phyloP scores from a whole-genome alignment of 2,797 vertebrate genomes.

The Zenarchopterus dispar region DNA sequence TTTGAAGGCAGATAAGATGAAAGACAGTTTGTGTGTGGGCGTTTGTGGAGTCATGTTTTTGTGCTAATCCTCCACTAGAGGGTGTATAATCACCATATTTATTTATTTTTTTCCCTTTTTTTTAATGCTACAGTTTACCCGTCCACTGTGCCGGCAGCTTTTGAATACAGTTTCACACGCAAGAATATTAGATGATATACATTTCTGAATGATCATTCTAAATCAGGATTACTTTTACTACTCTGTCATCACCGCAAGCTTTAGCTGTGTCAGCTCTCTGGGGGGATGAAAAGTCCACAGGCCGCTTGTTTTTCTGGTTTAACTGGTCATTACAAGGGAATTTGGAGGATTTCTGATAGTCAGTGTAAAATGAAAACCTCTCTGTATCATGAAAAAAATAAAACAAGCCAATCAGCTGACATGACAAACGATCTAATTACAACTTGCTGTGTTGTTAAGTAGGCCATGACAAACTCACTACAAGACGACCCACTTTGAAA shows the following conservation, averaged over 20 bases:
- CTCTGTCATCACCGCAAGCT: not conserved
- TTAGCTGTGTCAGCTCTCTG: slow-evolving; percentile 4
- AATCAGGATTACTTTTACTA: slow-evolving; percentile 8
- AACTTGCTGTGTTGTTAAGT: slow-evolving; percentile 65
- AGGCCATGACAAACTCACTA: slow-evolving; percentile 71
- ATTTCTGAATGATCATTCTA: not conserved
- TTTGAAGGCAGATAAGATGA: slow-evolving; percentile 24
- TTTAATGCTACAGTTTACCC: not conserved
- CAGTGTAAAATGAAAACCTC: slow-evolving; percentile 17
- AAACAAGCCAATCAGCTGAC: slow-evolving; percentile 45
- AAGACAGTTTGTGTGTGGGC: slow-evolving; percentile 9
- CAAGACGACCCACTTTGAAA: slow-evolving; percentile 69
- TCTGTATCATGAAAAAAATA: slow-evolving; percentile 46
- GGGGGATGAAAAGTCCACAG: slow-evolving; percentile 5
- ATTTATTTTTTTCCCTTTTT: slow-evolving; percentile 14
- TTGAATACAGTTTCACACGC: not conserved
- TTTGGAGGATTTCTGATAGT: slow-evolving; percentile 23
- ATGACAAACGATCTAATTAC: slow-evolving; percentile 74
- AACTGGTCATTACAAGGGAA: slow-evolving; percentile 4
- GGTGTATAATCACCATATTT: slow-evolving; percentile 73
- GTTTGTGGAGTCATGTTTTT: slow-evolving; percentile 42
- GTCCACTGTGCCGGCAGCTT: slow-evolving; percentile 9
- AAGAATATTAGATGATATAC: not conserved
- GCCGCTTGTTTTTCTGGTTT: not conserved
- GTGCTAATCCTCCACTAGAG: slow-evolving; percentile 72